phyloP scores from a whole-genome alignment of 2,113 vertebrate genomes.

The Scortum barcoo region DNA sequence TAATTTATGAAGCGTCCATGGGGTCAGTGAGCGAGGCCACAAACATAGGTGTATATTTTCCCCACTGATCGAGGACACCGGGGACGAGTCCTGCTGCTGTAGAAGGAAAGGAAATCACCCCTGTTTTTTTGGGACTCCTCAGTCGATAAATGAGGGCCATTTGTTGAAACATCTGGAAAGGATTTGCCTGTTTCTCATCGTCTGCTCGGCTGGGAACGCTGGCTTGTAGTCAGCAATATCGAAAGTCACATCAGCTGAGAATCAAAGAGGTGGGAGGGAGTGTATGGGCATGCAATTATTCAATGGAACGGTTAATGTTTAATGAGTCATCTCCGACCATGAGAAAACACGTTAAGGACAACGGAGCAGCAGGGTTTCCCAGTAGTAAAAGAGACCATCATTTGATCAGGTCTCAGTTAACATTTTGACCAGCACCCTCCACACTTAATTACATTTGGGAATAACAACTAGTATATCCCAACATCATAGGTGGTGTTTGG shows the following conservation, averaged over 20 bases:
- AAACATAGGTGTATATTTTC: slow-evolving; percentile 44
- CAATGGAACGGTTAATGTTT: slow-evolving; percentile 39
- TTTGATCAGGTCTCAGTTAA: not conserved
- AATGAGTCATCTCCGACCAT: slow-evolving; percentile 52
- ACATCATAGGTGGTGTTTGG: not conserved
- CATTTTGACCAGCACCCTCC: not conserved
- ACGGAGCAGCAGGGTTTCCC: slow-evolving; percentile 11
- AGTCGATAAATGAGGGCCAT: slow-evolving; percentile 52
- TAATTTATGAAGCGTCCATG: slow-evolving; percentile 14
- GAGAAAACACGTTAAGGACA: slow-evolving; percentile 56
- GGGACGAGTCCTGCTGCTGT: slow-evolving; percentile 44
- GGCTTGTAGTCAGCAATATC: slow-evolving; percentile 48
- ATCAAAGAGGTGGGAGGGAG: slow-evolving; percentile 45
- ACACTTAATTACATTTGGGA: not conserved
- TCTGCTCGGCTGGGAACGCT: slow-evolving; percentile 65
- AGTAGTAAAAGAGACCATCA: slow-evolving; percentile 1
- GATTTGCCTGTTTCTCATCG: slow-evolving; percentile 77
- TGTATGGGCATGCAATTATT: slow-evolving; percentile 34
- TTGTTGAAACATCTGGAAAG: slow-evolving; percentile 78
- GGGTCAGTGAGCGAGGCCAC: slow-evolving; percentile 31
- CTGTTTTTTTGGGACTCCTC: slow-evolving; percentile 27
- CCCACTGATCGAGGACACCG: slow-evolving; percentile 8
- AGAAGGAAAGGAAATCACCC: slow-evolving; percentile 49
- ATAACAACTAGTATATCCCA: not conserved
- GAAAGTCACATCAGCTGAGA: slow-evolving; percentile 63